Conservation (phyloP, 2,888 invertebrate genomes). For the Dioctria linearis region DNA sequence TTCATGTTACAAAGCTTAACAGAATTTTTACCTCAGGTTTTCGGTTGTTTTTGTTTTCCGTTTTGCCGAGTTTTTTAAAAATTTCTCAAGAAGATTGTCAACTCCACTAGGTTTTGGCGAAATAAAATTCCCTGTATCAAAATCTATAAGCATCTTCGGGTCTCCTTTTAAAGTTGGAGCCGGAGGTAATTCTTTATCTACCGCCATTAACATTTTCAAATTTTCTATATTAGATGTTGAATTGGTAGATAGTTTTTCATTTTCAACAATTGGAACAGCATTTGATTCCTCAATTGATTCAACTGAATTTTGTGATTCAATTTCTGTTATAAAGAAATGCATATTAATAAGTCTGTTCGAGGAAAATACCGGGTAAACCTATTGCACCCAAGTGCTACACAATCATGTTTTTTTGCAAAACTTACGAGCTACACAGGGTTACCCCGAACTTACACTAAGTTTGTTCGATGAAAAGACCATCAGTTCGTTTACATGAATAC, state of each 20-base stretch:
- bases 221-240: not conserved
- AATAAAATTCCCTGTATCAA: conserved; percentile 73
- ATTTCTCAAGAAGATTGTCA: conserved; percentile 79
- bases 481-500: too few relatives aligned
- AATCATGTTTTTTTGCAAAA: too few relatives aligned
- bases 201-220: conserved; percentile 4
- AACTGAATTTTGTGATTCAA: too few relatives aligned
- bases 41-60: conserved; percentile 74
- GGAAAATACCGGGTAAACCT: too few relatives aligned
- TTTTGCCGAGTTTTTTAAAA: conserved; percentile 78
- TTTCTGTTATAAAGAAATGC: too few relatives aligned
- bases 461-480: too few relatives aligned
- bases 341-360: too few relatives aligned
- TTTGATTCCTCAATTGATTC: too few relatives aligned
- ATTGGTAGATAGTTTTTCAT: not conserved
- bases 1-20: not conserved
- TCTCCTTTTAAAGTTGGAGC: conserved; percentile 74
- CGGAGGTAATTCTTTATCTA: conserved; percentile 51
- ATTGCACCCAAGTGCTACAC: too few relatives aligned
- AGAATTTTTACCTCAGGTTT: conserved; percentile 69
- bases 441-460: too few relatives aligned
- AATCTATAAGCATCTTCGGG: conserved; percentile 75
- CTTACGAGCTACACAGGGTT: too few relatives aligned
- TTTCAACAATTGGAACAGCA: too few relatives aligned
- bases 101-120: conserved; percentile 74